Conservation (phyloP, 2,113 vertebrate species). For the Hystrix brachyura region DNA sequence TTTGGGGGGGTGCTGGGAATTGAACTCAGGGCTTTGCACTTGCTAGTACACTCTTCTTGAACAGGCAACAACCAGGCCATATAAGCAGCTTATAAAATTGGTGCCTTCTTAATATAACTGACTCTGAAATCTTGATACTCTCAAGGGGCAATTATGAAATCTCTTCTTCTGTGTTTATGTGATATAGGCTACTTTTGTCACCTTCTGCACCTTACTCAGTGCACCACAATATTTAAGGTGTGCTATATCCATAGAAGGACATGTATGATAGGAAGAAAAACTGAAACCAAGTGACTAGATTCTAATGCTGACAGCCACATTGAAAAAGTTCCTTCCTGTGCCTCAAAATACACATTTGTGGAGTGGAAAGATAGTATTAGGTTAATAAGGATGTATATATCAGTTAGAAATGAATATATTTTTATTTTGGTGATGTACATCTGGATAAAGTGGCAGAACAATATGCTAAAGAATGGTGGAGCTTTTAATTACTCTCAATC, state of each 20-base stretch:
- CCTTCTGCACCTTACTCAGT: neutral
- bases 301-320: neutral
- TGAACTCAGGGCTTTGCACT: too few species aligned
- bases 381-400: neutral
- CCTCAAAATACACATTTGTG: neutral
- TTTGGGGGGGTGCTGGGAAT: too few species aligned
- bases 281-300: neutral
- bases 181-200: neutral
- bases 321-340: neutral
- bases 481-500: neutral
- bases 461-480: neutral
- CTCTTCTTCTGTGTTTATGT: neutral
- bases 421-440: constrained; percentile 6
- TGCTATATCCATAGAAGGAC: neutral
- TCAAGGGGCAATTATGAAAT: neutral
- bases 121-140: constrained; percentile 39
- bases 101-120: neutral
- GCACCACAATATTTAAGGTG: neutral
- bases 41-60: neutral
- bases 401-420: constrained; percentile 18
- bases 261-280: neutral
- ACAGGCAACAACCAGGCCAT: neutral
- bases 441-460: neutral
- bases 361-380: neutral
- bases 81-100: neutral